Conservation (phyloP, 2,797 vertebrate genomes). For the Myiothlypis chrysogaster region DNA sequence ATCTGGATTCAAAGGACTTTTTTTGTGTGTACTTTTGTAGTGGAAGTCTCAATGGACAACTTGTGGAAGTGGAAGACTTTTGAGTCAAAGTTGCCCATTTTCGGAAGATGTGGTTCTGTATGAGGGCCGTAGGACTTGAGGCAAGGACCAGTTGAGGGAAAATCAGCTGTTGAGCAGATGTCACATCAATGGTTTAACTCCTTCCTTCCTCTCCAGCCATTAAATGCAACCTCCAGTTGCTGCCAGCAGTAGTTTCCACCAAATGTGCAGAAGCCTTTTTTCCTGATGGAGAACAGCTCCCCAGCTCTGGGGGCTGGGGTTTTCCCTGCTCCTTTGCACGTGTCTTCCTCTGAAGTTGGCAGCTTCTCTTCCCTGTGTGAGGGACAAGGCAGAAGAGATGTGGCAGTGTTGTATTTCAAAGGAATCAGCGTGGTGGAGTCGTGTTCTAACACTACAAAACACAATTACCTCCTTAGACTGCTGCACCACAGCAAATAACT, state of each 20-base stretch:
- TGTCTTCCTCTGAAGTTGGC: background rate
- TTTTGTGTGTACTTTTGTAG: too few relatives aligned
- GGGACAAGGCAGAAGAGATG: background rate
- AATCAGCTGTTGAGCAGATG: background rate
- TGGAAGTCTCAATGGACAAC: too few relatives aligned
- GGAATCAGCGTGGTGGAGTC: accelerated
- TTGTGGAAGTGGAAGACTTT: background rate
- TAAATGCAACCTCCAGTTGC: background rate
- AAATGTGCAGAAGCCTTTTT: background rate
- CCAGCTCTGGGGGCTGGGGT: background rate
- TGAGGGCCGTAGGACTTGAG: background rate
- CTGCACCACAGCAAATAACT: background rate
- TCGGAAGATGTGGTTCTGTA: background rate
- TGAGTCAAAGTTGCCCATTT: background rate
- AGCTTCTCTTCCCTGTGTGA: background rate
- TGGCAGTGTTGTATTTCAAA: background rate
- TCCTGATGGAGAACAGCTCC: background rate
- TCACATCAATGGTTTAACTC: background rate
- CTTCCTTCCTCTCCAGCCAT: background rate
- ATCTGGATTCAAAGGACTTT: background rate
- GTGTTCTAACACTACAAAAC: background rate
- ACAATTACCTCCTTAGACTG: background rate
- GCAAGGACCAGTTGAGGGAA: background rate
- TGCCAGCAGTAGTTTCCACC: background rate
- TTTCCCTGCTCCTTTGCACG: background rate